Conservation (phyloP, 2,797 vertebrate species). For the Tympanoctomys barrerae region DNA sequence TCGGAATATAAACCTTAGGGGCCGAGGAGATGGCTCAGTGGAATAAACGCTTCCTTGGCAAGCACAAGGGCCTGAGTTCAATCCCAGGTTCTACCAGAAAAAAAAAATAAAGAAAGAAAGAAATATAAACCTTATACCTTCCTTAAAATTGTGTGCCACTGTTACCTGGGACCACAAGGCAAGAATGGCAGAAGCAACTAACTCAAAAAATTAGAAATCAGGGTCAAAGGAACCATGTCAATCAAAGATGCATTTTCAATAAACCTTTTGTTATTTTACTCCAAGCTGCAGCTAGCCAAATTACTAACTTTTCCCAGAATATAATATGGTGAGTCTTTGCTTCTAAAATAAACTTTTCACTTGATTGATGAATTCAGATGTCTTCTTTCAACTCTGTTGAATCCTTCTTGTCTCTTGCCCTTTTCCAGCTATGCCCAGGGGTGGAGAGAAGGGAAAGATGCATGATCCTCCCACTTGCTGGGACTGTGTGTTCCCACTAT, state of each 20-base stretch:
- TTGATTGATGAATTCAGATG: not conserved
- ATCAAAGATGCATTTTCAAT: not conserved
- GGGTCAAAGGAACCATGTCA: not conserved
- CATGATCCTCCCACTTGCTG: not conserved
- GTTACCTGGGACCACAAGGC: not conserved
- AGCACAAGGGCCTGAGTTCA: no score
- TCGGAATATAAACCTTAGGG: not conserved
- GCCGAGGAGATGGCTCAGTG: no score
- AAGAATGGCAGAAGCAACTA: not conserved
- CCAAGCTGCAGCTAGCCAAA: not conserved
- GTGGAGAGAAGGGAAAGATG: rapidly evolving
- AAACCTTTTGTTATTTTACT: not conserved
- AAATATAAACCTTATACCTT: not conserved
- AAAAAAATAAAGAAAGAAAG: no score
- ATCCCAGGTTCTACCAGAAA: no score
- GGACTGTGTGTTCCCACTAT: not conserved
- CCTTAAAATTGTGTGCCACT: not conserved
- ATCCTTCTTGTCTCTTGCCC: not conserved
- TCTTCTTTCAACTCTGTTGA: not conserved
- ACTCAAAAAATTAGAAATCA: not conserved
- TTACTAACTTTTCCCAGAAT: not conserved
- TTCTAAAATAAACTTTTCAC: not conserved
- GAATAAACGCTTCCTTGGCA: no score
- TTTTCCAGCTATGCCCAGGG: not conserved
- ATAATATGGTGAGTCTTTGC: not conserved